Evolutionary conservation across 2,113 vertebrate genomes (phyloP), one percentile per base, ranked within the genome.

Genomic region (Ceuthmochares aereus): DNA sequence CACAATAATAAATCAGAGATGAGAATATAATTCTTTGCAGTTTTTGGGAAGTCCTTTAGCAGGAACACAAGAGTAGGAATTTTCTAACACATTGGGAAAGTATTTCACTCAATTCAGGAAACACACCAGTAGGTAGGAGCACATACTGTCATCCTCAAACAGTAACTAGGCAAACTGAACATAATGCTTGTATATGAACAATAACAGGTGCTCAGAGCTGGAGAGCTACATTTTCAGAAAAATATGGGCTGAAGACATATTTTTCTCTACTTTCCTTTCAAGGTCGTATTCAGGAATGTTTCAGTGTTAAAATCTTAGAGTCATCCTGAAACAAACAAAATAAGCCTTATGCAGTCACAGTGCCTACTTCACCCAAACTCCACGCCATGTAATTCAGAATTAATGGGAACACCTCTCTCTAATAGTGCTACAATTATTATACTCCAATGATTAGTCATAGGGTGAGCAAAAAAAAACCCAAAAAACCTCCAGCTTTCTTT

Each of bases 371-470:
- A 73, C 14, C 32, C 72, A 79, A 84, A 55, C 63, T 85, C 78
- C 58, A 74, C 87, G 74, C 47, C 21, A 6, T 5, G 10, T 81
- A 81, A 77, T 29, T 90, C 59, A 77, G 26, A 89, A 74, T 90
- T 83, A 70, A 51, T 83, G 47, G 20, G 32, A 91, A 68, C 79
- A 32, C 55, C 40, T 93, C 21, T 29, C 16, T 84, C 32, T 37
- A 40, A 26, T 9, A 83, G 40, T 45, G 5, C 76, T 87, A 45
- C 76, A 84, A 84, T 86, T 93, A 62, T 32, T 93, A 30, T 81
- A 67, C 26, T 67, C 47, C 37, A 47, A 10, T 87, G 32, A 64
- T 90, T 94, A 93, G n/a, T 96, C 93, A 93, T 11, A 80, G 82
- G 59, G 79, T 77, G 68, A 83, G 89, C 37, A 2, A 45, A 66